Evolutionary conservation across 2,113 vertebrate genomes (phyloP).

Genomic region (Plotosus lineatus): DNA sequence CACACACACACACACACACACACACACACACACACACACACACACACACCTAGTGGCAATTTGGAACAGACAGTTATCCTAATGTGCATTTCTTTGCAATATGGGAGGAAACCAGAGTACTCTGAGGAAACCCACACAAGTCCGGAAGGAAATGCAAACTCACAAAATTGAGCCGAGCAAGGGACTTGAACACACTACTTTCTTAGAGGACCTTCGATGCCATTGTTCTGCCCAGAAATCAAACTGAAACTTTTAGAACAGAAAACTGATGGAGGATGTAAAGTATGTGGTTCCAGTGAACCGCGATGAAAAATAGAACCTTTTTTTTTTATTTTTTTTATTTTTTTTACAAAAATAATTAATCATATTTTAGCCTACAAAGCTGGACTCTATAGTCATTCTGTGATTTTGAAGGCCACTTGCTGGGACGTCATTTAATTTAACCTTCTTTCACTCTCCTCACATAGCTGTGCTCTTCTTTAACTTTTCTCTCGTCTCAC

Average conservation of each 20-base stretch:
- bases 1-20: too few relatives aligned
- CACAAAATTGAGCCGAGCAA: background rate
- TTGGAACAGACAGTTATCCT: too few relatives aligned
- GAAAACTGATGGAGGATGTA: background rate
- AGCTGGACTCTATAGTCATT: background rate
- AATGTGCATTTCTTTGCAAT: too few relatives aligned
- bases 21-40: too few relatives aligned
- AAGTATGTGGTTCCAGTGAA: background rate
- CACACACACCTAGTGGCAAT: too few relatives aligned
- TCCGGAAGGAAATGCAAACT: too few relatives aligned
- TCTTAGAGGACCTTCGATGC: too few relatives aligned
- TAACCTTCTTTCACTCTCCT: constrained; percentile 11
- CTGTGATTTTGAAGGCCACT: background rate
- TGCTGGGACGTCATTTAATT: constrained; percentile 20
- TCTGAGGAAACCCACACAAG: too few relatives aligned
- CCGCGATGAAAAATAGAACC: background rate
- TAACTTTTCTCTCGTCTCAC: constrained; percentile 36
- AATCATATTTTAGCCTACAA: background rate
- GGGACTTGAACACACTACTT: too few relatives aligned
- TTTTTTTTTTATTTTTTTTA: background rate
- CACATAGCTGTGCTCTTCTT: constrained; percentile 21
- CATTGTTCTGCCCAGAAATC: background rate
- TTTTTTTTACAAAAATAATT: background rate
- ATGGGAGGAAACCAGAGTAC: too few relatives aligned
- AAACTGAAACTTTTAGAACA: background rate